A percentile compares a stretch with the other conserved stretches of the same genome.
Conservation (phyloP, 2,113 vertebrate genomes). For the Dermatemys mawii region DNA sequence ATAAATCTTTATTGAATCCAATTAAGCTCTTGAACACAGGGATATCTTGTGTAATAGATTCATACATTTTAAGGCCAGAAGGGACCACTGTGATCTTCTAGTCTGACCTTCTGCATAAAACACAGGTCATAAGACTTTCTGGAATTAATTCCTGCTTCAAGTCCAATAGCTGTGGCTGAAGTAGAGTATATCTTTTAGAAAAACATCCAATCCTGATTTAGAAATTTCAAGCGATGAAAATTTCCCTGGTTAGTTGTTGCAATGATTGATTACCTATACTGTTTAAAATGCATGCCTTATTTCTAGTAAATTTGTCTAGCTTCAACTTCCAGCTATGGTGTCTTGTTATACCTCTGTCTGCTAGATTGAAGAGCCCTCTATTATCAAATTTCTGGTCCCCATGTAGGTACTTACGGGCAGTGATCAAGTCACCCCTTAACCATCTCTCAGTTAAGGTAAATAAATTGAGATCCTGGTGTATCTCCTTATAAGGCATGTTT, state of each 20-base stretch:
- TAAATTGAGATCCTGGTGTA: not conserved
- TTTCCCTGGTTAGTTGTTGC: not conserved
- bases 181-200: not conserved
- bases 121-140: not conserved
- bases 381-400: not conserved
- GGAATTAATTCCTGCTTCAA: not conserved
- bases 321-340: not conserved
- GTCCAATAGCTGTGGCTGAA: not conserved
- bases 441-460: not conserved
- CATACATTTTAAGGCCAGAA: not conserved
- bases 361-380: not conserved
- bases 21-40: not conserved
- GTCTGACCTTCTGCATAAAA: not conserved
- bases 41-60: slow-evolving; percentile 28
- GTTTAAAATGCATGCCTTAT: not conserved
- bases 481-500: not conserved
- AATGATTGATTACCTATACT: not conserved
- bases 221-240: not conserved
- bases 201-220: not conserved
- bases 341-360: not conserved
- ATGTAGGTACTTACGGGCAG: not conserved
- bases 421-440: not conserved
- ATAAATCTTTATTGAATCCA: not conserved
- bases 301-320: not conserved
- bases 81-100: not conserved